Conservation (phyloP, 2,113 vertebrate genomes). For the Salvelinus alpinus region DNA sequence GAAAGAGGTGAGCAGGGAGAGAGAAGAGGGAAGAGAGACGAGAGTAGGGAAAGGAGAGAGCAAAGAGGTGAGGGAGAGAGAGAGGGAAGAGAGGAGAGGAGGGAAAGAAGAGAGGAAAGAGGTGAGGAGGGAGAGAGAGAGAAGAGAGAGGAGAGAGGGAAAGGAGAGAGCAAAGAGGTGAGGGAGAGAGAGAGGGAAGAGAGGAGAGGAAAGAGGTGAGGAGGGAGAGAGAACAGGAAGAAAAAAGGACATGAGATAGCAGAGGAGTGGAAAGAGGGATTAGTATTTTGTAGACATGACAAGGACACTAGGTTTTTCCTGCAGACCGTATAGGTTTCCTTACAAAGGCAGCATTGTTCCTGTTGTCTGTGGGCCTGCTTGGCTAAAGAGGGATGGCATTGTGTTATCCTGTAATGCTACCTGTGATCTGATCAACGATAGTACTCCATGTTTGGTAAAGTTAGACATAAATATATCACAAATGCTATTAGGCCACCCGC, state of each 20-base stretch:
- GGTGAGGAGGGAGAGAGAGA: too few relatives aligned
- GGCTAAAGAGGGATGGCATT: slow-evolving; percentile 69
- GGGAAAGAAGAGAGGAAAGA: too few relatives aligned
- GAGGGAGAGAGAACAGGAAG: not conserved
- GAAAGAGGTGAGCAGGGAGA: too few relatives aligned
- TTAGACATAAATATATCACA: slow-evolving; percentile 66
- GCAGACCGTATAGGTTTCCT: slow-evolving; percentile 30
- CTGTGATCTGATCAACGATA: slow-evolving; percentile 67
- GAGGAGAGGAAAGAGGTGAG: slow-evolving; percentile 18
- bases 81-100: too few relatives aligned
- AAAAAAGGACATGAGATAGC: not conserved
- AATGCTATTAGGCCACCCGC: slow-evolving; percentile 58
- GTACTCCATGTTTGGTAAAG: slow-evolving; percentile 66
- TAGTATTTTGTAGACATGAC: slow-evolving; percentile 43
- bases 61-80: too few relatives aligned
- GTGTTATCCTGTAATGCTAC: slow-evolving; percentile 74
- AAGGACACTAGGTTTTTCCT: slow-evolving; percentile 40
- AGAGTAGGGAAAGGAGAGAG: too few relatives aligned
- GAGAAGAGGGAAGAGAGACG: too few relatives aligned
- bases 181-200: not conserved
- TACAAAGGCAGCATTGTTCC: slow-evolving; percentile 69
- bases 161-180: slow-evolving; percentile 14
- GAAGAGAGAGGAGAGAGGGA: too few relatives aligned
- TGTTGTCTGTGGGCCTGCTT: slow-evolving; percentile 51
- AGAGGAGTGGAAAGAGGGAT: slow-evolving; percentile 21